Percentiles rank a stretch among this genome's conserved stretches.
These are phyloP conservation scores for Drosophila lini DNA, from an alignment of 1,140 invertebrate genomes.

Conservation along the genomic window DNA sequence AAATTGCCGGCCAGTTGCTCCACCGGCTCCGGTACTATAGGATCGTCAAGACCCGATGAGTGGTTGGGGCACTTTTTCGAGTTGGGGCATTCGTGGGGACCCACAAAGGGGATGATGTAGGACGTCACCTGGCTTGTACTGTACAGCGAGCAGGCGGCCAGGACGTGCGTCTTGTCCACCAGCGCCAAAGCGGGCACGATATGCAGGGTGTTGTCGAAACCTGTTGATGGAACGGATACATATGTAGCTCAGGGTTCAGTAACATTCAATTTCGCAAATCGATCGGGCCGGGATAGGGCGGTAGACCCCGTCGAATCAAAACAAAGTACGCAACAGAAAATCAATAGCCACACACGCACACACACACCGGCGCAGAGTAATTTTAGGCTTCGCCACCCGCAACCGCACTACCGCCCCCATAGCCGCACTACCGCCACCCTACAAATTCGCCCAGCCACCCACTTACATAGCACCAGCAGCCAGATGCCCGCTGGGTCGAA, in stretches of 20 bases:
- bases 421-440: slow-evolving; percentile 9
- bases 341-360: slow-evolving; percentile 62
- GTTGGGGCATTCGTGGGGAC: slow-evolving; percentile 83
- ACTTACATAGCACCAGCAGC: slow-evolving; percentile 87
- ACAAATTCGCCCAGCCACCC: slow-evolving; percentile 19
- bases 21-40: slow-evolving; percentile 21
- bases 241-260: slow-evolving; percentile 23
- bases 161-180: slow-evolving; percentile 60
- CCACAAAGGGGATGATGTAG: slow-evolving; percentile 83
- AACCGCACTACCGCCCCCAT: slow-evolving; percentile 22
- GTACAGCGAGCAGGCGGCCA: slow-evolving; percentile 60
- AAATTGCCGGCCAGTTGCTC: slow-evolving; percentile 48
- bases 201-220: slow-evolving; percentile 84
- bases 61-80: slow-evolving; percentile 82
- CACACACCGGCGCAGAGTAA: slow-evolving; percentile 47
- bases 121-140: slow-evolving; percentile 80
- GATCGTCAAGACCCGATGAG: slow-evolving; percentile 25
- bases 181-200: slow-evolving; percentile 80
- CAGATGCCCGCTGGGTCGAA: slow-evolving; percentile 90
- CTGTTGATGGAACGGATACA: slow-evolving; percentile 53
- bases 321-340: slow-evolving; percentile 70
- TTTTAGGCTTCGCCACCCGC: slow-evolving; percentile 52
- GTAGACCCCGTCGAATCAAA: slow-evolving; percentile 49
- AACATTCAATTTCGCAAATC: slow-evolving; percentile 11
- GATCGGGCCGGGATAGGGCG: slow-evolving; percentile 7